phyloP scores from a whole-genome alignment of 2,888 invertebrate genomes.

The Saturnia pavonia region DNA sequence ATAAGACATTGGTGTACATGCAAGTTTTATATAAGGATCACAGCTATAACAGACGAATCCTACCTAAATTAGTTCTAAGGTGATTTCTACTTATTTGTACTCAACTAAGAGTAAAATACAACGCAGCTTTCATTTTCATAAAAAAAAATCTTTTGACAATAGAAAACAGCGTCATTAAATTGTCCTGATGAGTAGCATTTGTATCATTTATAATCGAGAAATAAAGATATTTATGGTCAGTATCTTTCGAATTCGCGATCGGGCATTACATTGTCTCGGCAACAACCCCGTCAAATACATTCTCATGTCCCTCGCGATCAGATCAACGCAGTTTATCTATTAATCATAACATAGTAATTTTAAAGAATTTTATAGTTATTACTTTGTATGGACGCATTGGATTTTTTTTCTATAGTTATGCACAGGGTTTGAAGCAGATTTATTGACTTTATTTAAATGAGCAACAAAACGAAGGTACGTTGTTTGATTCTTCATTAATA shows the following conservation, averaged over 20 bases:
- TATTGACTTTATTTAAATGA: not conserved
- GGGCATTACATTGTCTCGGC: conserved; percentile 12
- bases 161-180: conserved; percentile 25
- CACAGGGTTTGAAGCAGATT: not conserved
- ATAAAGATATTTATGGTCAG: conserved; percentile 26
- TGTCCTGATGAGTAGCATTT: conserved; percentile 22
- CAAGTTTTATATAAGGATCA: no score
- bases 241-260: conserved; percentile 18
- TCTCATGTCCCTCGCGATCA: not conserved
- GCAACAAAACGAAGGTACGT: not conserved
- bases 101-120: not conserved
- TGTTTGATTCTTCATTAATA: not conserved
- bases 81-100: no score
- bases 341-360: not conserved
- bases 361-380: not conserved
- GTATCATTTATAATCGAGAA: conserved; percentile 28
- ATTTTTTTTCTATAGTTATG: not conserved
- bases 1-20: no score
- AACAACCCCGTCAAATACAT: conserved; percentile 4
- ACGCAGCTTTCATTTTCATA: not conserved
- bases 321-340: not conserved
- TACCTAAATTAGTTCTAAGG: no score
- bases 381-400: not conserved
- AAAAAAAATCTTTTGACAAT: conserved; percentile 14
- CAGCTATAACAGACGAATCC: no score